Base-by-base conservation (phyloP, 2,113 vertebrate species). In the Brienomyrus brachyistius region DNA sequence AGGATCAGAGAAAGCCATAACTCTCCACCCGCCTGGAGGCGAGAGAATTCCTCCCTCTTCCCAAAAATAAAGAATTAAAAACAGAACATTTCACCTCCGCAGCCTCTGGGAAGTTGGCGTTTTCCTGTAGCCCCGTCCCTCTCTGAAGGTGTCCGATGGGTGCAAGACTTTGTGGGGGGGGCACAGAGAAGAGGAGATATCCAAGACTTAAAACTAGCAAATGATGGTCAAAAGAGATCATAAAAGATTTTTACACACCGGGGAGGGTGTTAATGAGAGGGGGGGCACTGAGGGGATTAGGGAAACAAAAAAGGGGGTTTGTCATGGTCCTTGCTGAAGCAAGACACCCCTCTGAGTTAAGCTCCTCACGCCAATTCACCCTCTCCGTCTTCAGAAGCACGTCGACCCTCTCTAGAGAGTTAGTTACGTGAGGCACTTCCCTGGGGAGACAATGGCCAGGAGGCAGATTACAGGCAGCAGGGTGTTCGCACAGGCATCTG, bases 1-100 rank as follows among this genome's bases (percentile, higher is more conserved):
- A 93, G 93, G 90, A 92, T 91, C 92, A 91, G 91, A 88, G 92
- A 92, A 93, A 90, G 92, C 93, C 94, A 94, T 80, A 94, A 93
- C 91, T 92, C 91, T 91, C 45, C 90, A 94, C 92, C 92, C 91
- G 90, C 89, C 92, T 92, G 91, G 93, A 93, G 88, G 88, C 89
- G 91, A 94, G 92, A 91, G 91, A 90, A 27, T 88, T 88, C 92
- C 52, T 90, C 92, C 90, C 92, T 94, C 89, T 35, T 89, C 88
- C 91, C 89, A 89, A 90, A 92, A 89, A 90, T 89, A 90, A 80
- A 66, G 40, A 90, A 92, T 93, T 80, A 80, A 80, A 80, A 80
- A 80, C 15, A 80, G 74, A 43, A 80, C 31, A 80, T 91, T 92
- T 94, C 91, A 94, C 92, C 93, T 94, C 94, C 93, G 92, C 93